Base-by-base conservation (phyloP, 2,797 vertebrate genomes). In the Halcyon badia region DNA sequence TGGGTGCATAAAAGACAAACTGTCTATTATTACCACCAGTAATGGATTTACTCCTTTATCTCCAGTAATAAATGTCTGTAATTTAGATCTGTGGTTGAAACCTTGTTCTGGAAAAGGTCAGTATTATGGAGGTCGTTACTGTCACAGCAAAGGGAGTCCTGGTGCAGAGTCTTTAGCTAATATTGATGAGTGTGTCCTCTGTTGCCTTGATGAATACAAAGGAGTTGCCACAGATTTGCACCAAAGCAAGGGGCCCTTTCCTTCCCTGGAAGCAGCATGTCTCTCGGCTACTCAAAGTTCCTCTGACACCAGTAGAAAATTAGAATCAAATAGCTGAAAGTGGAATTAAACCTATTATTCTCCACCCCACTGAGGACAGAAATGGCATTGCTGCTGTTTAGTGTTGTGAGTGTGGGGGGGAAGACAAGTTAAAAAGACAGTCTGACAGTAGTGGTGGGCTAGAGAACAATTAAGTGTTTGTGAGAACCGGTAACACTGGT, bases 181-280 rank as follows among this genome's bases (percentile, higher is more conserved):
- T 56, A 41, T 24, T 57, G 33, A 65, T 30, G 41, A 22, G 9
- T 6, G 0, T 17, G 39, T 44, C 52, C 57, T 42, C 28, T 16
- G 0, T 17, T 10, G 4, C 31, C 25, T 26, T n/a, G 26, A 44
- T 28, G 30, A 68, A 31, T 14, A 4, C 2, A 10, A 21, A 24
- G 48, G 52, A 52, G 35, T 51, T 71, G 6, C 65, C 44, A 22
- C 28, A 33, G 19, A 22, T 52, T 60, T 64, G 44, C 14, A 24
- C 42, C 20, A 30, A 64, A 77, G 8, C 52, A 62, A 18, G 0
- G 0, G 5, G 21, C 33, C 26, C 30, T 69, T 56, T 41, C 3
- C 0, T 58, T 73, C 20, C 1, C n/a, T 68, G 72, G 41, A 66
- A 73, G 19, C 1, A 0, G 1, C 26, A 4, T 7, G 18, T 51